A percentile compares a stretch with the other conserved stretches of the same genome.
Evolutionary conservation across 2,888 invertebrate species (phyloP).

Genomic region (Euclidia mi): DNA sequence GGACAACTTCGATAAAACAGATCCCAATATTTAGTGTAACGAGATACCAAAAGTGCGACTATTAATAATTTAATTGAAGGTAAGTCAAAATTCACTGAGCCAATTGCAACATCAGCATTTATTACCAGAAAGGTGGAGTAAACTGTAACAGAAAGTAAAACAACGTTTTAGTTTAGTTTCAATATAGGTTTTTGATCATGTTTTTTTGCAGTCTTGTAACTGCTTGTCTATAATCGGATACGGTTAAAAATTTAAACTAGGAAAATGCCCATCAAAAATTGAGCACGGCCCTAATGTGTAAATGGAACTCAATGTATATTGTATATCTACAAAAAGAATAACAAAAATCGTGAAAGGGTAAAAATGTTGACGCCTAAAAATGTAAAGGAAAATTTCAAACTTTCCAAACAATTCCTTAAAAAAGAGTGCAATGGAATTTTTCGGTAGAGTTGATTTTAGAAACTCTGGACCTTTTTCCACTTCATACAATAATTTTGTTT

Average conservation of each 20-base stretch:
- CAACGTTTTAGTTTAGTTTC: too few species aligned
- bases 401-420: slow-evolving; percentile 38
- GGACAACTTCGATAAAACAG: too few species aligned
- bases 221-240: not conserved
- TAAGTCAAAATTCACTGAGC: too few species aligned
- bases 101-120: too few species aligned
- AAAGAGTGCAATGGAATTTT: slow-evolving; percentile 22
- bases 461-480: slow-evolving; percentile 27
- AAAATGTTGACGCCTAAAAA: slow-evolving; percentile 34
- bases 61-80: too few species aligned
- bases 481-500: slow-evolving; percentile 33
- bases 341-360: slow-evolving; percentile 25
- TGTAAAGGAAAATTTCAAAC: slow-evolving; percentile 30
- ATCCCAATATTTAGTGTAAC: too few species aligned
- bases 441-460: slow-evolving; percentile 29
- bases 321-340: slow-evolving; percentile 8
- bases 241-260: not conserved
- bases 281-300: slow-evolving; percentile 1
- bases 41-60: too few species aligned
- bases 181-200: not conserved
- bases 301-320: slow-evolving; percentile 3
- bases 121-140: too few species aligned
- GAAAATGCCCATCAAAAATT: not conserved
- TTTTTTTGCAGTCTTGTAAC: not conserved
- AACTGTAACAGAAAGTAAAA: too few species aligned